Conservation (phyloP, 2,797 vertebrate species). For the Tragopan temminckii region DNA sequence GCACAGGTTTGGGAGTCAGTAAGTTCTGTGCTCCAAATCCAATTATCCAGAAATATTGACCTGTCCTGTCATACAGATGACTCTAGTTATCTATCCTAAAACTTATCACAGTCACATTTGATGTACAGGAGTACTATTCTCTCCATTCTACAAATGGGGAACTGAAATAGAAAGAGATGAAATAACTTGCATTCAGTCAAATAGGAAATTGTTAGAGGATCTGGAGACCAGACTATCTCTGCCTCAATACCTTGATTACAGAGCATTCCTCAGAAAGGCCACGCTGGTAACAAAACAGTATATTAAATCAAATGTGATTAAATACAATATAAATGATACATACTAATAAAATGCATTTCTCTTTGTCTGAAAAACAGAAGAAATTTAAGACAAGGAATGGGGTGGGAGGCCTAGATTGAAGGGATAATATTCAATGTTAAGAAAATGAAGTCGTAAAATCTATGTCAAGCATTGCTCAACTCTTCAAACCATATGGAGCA, state of each 20-base stretch:
- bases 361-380: conserved; percentile 50
- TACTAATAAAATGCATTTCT: conserved; percentile 41
- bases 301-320: conserved; percentile 44
- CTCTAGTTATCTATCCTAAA: conserved; percentile 26
- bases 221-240: neutral
- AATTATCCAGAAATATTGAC: conserved; percentile 43
- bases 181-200: neutral
- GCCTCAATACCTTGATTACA: neutral
- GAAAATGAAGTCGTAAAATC: conserved; percentile 76
- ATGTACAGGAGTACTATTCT: neutral
- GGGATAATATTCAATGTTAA: conserved; percentile 66
- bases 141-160: neutral
- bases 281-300: neutral
- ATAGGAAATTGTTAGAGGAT: neutral
- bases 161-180: neutral
- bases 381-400: conserved; percentile 57
- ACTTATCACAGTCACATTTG: neutral
- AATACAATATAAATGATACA: neutral
- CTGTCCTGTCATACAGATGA: conserved; percentile 12
- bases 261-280: neutral
- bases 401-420: conserved; percentile 33
- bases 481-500: conserved; percentile 74
- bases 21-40: conserved; percentile 16
- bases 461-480: conserved; percentile 70
- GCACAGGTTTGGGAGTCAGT: conserved; percentile 8